These are phyloP conservation scores for Aromia moschata DNA, from an alignment of 2,888 invertebrate genomes.

Conservation along the genomic window DNA sequence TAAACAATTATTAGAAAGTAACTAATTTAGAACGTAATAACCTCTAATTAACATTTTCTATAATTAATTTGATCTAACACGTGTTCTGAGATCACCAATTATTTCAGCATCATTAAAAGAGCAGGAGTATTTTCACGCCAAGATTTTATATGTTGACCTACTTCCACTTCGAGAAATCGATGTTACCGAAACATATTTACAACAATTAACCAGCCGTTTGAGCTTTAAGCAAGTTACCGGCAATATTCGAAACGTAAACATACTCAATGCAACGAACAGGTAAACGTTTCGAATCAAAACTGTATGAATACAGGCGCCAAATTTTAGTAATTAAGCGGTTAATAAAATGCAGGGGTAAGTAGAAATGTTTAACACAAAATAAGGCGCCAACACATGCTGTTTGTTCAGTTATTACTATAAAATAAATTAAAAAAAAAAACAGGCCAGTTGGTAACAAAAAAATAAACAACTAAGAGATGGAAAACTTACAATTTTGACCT, in stretches of 20 bases:
- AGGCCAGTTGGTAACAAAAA: conserved; percentile 12
- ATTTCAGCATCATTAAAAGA: no score
- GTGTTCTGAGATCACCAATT: no score
- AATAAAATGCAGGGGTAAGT: neutral
- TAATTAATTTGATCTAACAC: no score
- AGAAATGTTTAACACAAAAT: neutral
- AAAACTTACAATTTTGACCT: conserved; percentile 54
- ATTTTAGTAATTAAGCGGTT: neutral
- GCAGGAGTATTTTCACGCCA: neutral
- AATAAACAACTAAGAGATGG: conserved; percentile 14
- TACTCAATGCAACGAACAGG: neutral
- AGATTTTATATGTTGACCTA: conserved; percentile 6
- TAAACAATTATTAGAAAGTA: no score
- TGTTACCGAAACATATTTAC: conserved; percentile 1
- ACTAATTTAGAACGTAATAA: no score
- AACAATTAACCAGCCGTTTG: neutral
- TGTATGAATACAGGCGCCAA: neutral
- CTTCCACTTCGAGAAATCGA: conserved; percentile 5
- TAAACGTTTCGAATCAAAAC: neutral
- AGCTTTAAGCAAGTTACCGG: neutral
- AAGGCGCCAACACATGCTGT: conserved; percentile 3
- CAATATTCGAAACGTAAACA: neutral
- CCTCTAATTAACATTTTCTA: no score
- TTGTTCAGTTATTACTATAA: neutral
- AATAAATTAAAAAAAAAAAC: conserved; percentile 6